Conservation (phyloP, 2,797 vertebrate species). For the Nyctalus aviator region DNA sequence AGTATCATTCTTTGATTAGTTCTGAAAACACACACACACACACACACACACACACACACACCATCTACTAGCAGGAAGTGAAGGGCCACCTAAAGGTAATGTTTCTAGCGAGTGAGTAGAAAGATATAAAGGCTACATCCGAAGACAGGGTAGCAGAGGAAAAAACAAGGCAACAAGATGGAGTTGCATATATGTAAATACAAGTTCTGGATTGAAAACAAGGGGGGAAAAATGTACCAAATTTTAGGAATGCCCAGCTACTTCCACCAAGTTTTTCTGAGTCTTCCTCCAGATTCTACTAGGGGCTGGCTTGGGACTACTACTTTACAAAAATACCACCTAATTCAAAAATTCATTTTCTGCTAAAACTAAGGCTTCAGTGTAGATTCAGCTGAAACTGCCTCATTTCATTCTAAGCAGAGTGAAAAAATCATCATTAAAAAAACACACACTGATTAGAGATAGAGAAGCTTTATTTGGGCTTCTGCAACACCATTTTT, state of each 20-base stretch:
- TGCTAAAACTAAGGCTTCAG: not conserved
- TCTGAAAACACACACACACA: constrained; percentile 5
- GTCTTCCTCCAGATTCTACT: not conserved
- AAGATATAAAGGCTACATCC: not conserved
- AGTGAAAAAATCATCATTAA: not conserved
- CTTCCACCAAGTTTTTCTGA: not conserved
- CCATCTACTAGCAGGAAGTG: not conserved
- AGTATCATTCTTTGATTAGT: constrained; percentile 76
- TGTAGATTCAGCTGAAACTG: not conserved
- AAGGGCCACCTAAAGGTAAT: not conserved
- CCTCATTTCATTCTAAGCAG: not conserved
- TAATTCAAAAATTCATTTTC: not conserved
- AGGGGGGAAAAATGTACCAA: not conserved
- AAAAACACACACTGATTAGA: not conserved
- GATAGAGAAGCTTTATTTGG: not conserved
- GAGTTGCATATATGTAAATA: not conserved
- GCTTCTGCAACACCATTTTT: not conserved
- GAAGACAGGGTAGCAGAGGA: not conserved
- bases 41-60: not conserved
- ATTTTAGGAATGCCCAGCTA: not conserved
- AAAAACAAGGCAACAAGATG: not conserved
- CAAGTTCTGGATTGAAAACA: not conserved
- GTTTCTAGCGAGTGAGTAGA: not conserved
- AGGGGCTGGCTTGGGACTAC: not conserved
- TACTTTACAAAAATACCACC: not conserved